These are phyloP conservation scores for Tubulanus polymorphus DNA, from an alignment of 2,888 invertebrate species.

Conservation along the genomic window DNA sequence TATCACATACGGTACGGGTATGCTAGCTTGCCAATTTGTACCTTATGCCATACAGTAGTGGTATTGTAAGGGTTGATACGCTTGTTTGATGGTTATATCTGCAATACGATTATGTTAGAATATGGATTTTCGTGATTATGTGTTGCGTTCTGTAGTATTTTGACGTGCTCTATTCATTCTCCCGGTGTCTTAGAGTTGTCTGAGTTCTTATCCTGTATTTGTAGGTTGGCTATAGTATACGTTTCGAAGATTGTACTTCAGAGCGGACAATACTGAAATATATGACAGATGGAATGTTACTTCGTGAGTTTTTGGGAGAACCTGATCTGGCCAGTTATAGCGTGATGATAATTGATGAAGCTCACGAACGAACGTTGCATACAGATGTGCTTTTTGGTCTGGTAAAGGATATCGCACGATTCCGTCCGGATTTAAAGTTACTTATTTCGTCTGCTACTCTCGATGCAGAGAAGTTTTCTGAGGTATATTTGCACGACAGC, in stretches of 20 bases:
- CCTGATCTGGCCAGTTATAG: constrained; percentile 92
- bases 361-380: constrained; percentile 96
- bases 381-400: constrained; percentile 97
- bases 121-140: no score
- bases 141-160: no score
- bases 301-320: constrained; percentile 94
- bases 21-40: no score
- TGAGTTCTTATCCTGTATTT: constrained; percentile 15
- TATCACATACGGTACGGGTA: no score
- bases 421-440: constrained; percentile 88
- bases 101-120: no score
- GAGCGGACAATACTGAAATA: constrained; percentile 95
- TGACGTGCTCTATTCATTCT: no score
- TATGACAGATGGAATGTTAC: constrained; percentile 98
- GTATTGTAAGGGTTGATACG: no score
- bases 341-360: constrained; percentile 99
- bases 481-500: constrained; percentile 45
- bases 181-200: neutral
- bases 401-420: constrained; percentile 83
- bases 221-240: constrained; percentile 71
- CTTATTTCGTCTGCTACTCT: constrained; percentile 97
- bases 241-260: constrained; percentile 99
- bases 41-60: no score
- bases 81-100: no score
- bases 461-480: constrained; percentile 96